Percentiles rank a stretch among this genome's conserved stretches.
Conservation (phyloP, 1,140 invertebrate genomes). For the Drosophila teissieri region DNA sequence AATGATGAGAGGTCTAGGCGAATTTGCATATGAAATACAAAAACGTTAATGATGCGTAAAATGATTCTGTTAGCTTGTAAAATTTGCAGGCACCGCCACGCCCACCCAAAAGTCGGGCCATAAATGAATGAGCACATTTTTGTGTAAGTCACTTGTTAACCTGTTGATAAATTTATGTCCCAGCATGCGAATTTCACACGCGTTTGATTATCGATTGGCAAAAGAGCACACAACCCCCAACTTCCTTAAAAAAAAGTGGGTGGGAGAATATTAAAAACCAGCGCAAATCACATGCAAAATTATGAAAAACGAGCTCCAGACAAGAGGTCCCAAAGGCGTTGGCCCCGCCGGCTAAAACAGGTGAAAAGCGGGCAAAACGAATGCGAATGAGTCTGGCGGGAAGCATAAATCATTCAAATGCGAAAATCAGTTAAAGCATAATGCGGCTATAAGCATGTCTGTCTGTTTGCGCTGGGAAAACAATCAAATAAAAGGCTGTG, state of each 20-base stretch:
- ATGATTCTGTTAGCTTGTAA: constrained; percentile 83
- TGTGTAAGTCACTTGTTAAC: constrained; percentile 72
- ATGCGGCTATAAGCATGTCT: constrained; percentile 51
- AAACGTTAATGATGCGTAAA: constrained; percentile 82
- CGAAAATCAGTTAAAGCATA: constrained; percentile 80
- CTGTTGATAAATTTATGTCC: constrained; percentile 77
- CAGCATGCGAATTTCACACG: constrained; percentile 47
- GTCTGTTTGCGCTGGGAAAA: constrained; percentile 30
- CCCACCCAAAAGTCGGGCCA: constrained; percentile 53
- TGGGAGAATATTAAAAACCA: constrained; percentile 37
- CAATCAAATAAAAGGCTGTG: constrained; percentile 29
- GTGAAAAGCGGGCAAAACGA: constrained; percentile 11
- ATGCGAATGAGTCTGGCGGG: constrained; percentile 74
- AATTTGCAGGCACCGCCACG: constrained; percentile 60
- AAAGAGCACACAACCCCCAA: not conserved
- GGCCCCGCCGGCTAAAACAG: constrained; percentile 39
- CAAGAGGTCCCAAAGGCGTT: constrained; percentile 56
- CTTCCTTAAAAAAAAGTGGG: constrained; percentile 4
- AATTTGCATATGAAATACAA: constrained; percentile 82
- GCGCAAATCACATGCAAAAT: constrained; percentile 76
- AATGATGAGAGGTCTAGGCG: constrained; percentile 20
- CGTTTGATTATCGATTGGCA: constrained; percentile 67
- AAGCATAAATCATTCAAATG: constrained; percentile 80
- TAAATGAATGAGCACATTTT: constrained; percentile 71
- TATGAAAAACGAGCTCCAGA: constrained; percentile 74